phyloP scores from a whole-genome alignment of 2,113 vertebrate species.

The Phocoena sinus region DNA sequence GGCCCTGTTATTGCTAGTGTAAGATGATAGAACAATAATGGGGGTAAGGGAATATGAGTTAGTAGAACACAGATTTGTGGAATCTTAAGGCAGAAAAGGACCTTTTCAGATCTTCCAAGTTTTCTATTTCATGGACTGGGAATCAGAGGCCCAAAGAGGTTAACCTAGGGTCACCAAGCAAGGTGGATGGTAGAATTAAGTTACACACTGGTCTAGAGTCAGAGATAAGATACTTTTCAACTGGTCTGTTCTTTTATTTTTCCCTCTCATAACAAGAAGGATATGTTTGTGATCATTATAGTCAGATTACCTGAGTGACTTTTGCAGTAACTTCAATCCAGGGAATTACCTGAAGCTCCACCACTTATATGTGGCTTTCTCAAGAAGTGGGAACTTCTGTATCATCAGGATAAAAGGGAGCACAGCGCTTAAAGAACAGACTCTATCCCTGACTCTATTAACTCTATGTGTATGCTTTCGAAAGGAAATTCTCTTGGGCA shows the following conservation, averaged over 20 bases:
- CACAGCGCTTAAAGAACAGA: background rate
- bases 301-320: background rate
- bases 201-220: background rate
- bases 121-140: background rate
- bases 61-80: background rate
- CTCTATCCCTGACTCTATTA: background rate
- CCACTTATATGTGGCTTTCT: background rate
- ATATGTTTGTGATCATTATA: background rate
- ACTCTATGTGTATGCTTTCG: slow-evolving; percentile 46
- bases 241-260: background rate
- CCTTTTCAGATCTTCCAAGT: background rate
- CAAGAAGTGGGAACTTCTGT: background rate
- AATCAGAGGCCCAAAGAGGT: background rate
- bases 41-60: background rate
- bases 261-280: background rate
- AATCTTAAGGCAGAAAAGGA: background rate
- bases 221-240: background rate
- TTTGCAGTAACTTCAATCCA: background rate
- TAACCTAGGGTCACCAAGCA: background rate
- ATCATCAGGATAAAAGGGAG: slow-evolving; percentile 6
- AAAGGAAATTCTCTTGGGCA: slow-evolving; percentile 35
- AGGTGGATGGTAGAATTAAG: background rate
- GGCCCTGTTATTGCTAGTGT: background rate
- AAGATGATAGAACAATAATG: background rate
- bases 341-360: background rate